Evolutionary conservation across 2,797 vertebrate genomes (phyloP).

Genomic region (Mormyrops boulengeri): DNA sequence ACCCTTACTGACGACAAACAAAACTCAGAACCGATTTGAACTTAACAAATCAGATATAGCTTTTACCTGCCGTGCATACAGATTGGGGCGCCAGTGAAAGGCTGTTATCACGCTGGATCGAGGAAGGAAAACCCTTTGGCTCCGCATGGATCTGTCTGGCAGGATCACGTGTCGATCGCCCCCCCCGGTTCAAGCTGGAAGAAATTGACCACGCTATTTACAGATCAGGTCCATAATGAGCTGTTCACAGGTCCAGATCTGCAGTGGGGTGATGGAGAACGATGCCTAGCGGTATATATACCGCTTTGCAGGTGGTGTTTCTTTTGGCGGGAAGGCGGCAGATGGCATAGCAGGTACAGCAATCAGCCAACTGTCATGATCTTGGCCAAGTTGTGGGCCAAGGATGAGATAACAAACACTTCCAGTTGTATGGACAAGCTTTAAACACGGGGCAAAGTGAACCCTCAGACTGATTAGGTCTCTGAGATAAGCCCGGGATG

Average conservation of each 20-base stretch:
- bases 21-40: slow-evolving; percentile 5
- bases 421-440: background rate
- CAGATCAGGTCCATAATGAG: background rate
- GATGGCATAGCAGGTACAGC: background rate
- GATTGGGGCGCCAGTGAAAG: background rate
- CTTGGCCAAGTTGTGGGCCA: background rate
- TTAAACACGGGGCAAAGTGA: background rate
- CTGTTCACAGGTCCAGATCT: background rate
- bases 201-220: background rate
- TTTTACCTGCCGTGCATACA: background rate
- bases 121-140: background rate
- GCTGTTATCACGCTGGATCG: background rate
- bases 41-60: background rate
- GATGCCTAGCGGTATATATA: background rate
- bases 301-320: background rate
- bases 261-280: background rate
- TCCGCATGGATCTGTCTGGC: background rate
- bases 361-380: background rate
- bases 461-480: background rate
- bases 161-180: background rate
- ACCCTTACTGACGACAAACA: background rate
- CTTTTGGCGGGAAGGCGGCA: background rate
- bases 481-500: background rate
- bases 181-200: background rate
- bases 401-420: background rate